Base-by-base conservation (phyloP, 2,113 vertebrate genomes). In the Erythrocercus mccallii region DNA sequence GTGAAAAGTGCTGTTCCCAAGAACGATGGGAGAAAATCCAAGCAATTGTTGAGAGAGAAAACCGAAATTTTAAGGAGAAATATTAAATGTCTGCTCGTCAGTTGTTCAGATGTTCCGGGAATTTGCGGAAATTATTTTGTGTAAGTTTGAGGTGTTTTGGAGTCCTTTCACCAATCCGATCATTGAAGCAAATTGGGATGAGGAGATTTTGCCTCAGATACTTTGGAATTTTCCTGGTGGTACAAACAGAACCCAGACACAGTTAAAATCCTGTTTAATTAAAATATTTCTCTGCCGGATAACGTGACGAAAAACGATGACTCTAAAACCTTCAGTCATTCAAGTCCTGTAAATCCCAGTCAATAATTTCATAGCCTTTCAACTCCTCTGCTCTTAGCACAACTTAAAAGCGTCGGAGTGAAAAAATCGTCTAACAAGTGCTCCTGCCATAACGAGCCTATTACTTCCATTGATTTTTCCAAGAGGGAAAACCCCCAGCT, bases 401-500 rank as follows among this genome's bases (percentile, higher is more conserved):
- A 95, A 97, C 92, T 90, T 77, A 86, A 95, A 96, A 97, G 91
- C 64, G 13, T 71, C 47, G 79, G 84, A 61, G 92, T 73, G 76
- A 94, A 95, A 95, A 87, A 96, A 95, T 56, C 95, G 69, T 83
- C 95, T 94, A 95, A 94, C 84, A 89, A 96, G 95, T 94, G 91
- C 76, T 95, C 48, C 57, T 79, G 72, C 48, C 70, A 45, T 93
- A 97, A 96, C 94, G 38, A 97, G 95, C 96, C 94, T 97, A 96
- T 97, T 97, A 97, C 93, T 89, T 80, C 84, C 92, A 98, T 98
- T 97, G 97, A 98, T 98, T 98, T 98, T 98, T 96, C 94, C 97
- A 97, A 92, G 94, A 97, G 56, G 92, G 88, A 94, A 96, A 94
- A 73, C 76, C 50, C 91, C 89, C 69, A 72, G 94, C 95, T 96